Evolutionary conservation across 2,888 invertebrate species (phyloP).

Genomic region (Pristionchus maxplancki): DNA sequence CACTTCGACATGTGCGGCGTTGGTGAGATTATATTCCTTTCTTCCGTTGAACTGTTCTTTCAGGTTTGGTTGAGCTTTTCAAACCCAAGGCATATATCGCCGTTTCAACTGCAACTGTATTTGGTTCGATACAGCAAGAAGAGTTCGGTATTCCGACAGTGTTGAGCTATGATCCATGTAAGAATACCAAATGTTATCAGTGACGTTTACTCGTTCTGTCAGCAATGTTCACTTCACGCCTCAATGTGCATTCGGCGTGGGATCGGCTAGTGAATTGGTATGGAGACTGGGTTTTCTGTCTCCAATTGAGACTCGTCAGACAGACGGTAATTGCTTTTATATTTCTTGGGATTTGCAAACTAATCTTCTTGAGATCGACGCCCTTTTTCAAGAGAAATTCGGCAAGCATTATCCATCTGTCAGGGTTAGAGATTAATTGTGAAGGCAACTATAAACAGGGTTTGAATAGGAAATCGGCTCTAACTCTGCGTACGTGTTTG

Average conservation of each 20-base stretch:
- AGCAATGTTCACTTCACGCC: not conserved
- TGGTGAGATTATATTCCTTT: not conserved
- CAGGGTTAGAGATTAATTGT: not conserved
- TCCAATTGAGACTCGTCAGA: not conserved
- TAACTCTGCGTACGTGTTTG: not conserved
- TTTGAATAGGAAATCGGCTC: not conserved
- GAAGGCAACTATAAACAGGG: not conserved
- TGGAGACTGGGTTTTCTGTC: not conserved
- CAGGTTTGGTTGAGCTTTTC: not conserved
- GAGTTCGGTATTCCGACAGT: not conserved
- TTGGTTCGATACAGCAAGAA: not conserved
- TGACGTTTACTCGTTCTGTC: too few relatives aligned
- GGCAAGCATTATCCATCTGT: not conserved
- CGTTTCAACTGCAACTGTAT: not conserved
- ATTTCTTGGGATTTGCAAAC: not conserved
- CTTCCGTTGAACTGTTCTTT: too few relatives aligned
- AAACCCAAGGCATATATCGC: not conserved
- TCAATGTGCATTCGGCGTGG: constrained; percentile 6
- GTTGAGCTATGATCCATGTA: not conserved
- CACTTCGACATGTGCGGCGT: constrained; percentile 20
- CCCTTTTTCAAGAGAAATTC: not conserved
- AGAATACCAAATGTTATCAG: not conserved
- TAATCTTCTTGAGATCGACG: not conserved
- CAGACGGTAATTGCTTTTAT: not conserved
- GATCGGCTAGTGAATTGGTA: not conserved